These are phyloP conservation scores for Pteropus alecto DNA, from an alignment of 2,113 vertebrate genomes.

Conservation along the genomic window DNA sequence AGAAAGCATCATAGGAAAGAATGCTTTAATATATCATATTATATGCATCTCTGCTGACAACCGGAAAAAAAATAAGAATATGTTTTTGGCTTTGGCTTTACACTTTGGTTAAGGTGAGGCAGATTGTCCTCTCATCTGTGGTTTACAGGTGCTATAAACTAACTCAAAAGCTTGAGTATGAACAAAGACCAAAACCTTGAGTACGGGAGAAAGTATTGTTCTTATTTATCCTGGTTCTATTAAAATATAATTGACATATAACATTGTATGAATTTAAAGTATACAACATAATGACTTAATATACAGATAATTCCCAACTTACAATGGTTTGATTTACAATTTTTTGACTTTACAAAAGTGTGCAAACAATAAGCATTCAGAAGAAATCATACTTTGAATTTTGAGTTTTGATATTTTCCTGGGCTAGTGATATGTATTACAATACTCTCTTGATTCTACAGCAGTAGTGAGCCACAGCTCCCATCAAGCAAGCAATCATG, in stretches of 20 bases:
- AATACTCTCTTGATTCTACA: background rate
- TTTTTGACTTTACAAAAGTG: background rate
- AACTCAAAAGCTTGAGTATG: background rate
- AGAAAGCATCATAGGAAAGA: background rate
- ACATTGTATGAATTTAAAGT: background rate
- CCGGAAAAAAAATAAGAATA: background rate
- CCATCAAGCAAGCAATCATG: background rate
- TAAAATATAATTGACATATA: background rate
- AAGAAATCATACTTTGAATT: background rate
- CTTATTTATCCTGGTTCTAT: background rate
- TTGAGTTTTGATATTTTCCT: background rate
- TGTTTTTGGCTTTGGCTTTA: background rate
- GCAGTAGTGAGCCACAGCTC: background rate
- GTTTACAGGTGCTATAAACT: background rate
- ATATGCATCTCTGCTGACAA: background rate
- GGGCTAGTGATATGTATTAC: background rate
- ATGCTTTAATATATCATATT: background rate
- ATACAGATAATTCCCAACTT: background rate
- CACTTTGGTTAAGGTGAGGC: background rate
- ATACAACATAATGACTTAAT: background rate
- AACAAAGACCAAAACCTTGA: background rate
- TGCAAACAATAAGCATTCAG: background rate
- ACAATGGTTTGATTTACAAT: background rate
- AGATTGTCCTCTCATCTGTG: background rate
- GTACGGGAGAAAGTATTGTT: background rate